Conservation (phyloP, 2,888 invertebrate species). For the Hydriomena furcata region DNA sequence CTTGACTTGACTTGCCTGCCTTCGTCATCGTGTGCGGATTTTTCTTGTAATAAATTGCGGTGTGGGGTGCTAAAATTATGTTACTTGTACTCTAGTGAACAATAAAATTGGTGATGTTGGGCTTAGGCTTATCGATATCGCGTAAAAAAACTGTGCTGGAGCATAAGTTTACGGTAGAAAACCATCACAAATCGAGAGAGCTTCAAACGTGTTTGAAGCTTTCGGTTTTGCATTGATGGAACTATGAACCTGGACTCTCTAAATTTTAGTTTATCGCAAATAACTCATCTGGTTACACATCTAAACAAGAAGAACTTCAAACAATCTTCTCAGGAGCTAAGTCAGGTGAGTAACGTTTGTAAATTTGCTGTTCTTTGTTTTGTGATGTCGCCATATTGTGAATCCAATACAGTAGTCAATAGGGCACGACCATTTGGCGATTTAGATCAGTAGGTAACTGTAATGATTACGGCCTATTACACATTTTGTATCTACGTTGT, state of each 20-base stretch:
- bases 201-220: constrained; percentile 97
- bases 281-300: constrained; percentile 97
- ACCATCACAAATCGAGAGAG: constrained; percentile 92
- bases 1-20: constrained; percentile 19
- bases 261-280: constrained; percentile 99
- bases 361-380: constrained; percentile 62
- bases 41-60: constrained; percentile 49
- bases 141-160: constrained; percentile 72
- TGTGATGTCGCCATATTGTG: constrained; percentile 78
- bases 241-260: constrained; percentile 99
- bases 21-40: constrained; percentile 66
- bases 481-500: not conserved
- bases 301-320: constrained; percentile 98
- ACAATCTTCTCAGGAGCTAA: constrained; percentile 94
- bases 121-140: constrained; percentile 73
- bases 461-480: constrained; percentile 1
- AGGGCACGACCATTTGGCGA: not conserved
- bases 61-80: constrained; percentile 65
- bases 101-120: constrained; percentile 80
- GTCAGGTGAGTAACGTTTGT: constrained; percentile 88
- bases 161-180: constrained; percentile 78
- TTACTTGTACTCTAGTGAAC: constrained; percentile 66
- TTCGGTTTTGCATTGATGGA: constrained; percentile 96
- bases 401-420: constrained; percentile 40
- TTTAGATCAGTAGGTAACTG: not conserved